phyloP scores from a whole-genome alignment of 1,140 invertebrate species.

The Pinna nobilis region DNA sequence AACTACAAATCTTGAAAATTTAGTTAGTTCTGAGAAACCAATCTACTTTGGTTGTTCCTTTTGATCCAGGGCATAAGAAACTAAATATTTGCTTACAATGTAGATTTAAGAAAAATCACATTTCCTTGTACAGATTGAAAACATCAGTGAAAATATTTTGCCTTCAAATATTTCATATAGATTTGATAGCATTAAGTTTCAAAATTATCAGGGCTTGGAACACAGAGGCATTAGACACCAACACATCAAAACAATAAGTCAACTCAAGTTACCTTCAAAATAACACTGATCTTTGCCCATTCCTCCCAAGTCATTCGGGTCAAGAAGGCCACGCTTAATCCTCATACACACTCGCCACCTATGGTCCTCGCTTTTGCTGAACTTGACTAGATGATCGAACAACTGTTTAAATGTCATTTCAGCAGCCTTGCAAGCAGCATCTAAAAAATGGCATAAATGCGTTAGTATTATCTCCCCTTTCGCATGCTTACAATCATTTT shows the following conservation, averaged over 20 bases:
- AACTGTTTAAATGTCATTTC: slow-evolving; percentile 72
- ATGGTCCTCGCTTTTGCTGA: slow-evolving; percentile 65
- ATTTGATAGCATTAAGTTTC: no score
- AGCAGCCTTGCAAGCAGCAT: slow-evolving; percentile 71
- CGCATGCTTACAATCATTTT: no score
- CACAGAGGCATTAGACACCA: no score
- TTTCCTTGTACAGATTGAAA: no score
- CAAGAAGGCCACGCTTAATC: slow-evolving; percentile 67
- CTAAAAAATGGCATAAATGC: slow-evolving; percentile 38
- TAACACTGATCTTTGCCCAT: slow-evolving; percentile 73
- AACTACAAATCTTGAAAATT: no score
- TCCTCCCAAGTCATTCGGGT: slow-evolving; percentile 69
- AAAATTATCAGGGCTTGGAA: no score
- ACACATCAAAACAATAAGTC: background rate
- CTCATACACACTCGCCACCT: slow-evolving; percentile 72
- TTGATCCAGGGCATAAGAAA: no score
- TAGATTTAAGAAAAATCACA: no score
- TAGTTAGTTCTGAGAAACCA: no score
- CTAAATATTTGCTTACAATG: no score
- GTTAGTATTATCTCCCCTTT: background rate
- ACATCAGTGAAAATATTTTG: background rate
- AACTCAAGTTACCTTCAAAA: slow-evolving; percentile 67
- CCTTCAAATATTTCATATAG: no score
- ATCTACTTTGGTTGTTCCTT: no score
- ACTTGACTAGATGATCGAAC: slow-evolving; percentile 70